phyloP scores from a whole-genome alignment of 2,888 invertebrate genomes.

The Dynastes grantii region DNA sequence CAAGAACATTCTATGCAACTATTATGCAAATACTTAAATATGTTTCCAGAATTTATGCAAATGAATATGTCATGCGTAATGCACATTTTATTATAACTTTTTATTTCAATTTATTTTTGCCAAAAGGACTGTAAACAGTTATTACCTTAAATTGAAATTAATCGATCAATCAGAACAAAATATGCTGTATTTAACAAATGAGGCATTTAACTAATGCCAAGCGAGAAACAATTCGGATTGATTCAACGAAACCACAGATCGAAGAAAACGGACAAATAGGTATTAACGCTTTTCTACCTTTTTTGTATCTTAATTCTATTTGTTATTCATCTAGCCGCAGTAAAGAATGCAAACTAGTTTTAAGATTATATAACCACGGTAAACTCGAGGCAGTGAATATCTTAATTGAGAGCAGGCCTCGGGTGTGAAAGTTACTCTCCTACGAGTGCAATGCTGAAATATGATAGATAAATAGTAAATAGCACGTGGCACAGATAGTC shows the following conservation, averaged over 20 bases:
- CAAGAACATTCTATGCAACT: not conserved
- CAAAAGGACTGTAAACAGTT: too few species aligned
- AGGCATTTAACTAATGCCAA: not conserved
- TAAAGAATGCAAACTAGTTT: conserved; percentile 46
- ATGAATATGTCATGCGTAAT: not conserved
- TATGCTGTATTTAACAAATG: not conserved
- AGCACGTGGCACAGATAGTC: conserved; percentile 43
- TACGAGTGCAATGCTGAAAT: conserved; percentile 16
- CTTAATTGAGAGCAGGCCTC: conserved; percentile 49
- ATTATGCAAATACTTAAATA: not conserved
- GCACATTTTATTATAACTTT: too few species aligned
- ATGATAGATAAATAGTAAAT: conserved; percentile 34
- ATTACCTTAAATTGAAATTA: too few species aligned
- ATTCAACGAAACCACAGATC: conserved; percentile 32
- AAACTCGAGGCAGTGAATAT: conserved; percentile 34
- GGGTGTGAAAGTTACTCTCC: conserved; percentile 48
- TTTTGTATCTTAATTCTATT: conserved; percentile 40
- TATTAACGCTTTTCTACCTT: conserved; percentile 24
- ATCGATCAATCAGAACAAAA: not conserved
- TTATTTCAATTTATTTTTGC: too few species aligned
- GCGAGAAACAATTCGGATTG: conserved; percentile 24
- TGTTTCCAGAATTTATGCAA: not conserved
- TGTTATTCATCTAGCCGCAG: conserved; percentile 26
- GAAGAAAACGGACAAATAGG: conserved; percentile 24
- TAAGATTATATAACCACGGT: conserved; percentile 45